phyloP scores from a whole-genome alignment of 2,113 vertebrate species.

The Lycaon pictus region DNA sequence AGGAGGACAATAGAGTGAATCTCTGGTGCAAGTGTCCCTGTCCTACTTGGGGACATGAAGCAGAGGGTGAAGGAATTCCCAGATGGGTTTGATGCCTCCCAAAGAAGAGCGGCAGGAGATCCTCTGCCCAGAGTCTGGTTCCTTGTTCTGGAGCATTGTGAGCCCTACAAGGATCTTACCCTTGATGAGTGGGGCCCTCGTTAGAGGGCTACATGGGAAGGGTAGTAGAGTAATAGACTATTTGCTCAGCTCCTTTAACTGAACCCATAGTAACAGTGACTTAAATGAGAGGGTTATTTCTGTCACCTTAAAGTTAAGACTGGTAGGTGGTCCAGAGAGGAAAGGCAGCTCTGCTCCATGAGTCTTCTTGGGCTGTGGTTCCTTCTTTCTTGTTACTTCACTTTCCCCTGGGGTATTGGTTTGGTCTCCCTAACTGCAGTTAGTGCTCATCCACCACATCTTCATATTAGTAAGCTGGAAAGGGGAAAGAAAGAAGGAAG shows the following conservation, averaged over 20 bases:
- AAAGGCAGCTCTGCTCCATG: not conserved
- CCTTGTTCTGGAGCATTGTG: not conserved
- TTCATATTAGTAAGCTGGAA: not conserved
- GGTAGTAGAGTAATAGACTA: not conserved
- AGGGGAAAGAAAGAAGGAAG: not conserved
- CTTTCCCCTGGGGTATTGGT: too few species aligned
- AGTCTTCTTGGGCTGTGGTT: too few species aligned
- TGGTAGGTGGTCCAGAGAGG: not conserved
- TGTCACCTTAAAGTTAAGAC: not conserved
- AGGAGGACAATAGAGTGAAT: not conserved
- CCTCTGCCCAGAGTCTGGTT: not conserved
- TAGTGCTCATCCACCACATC: not conserved
- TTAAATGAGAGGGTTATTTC: slow-evolving; percentile 4
- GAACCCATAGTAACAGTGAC: not conserved
- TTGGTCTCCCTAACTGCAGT: not conserved
- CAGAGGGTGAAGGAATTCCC: not conserved
- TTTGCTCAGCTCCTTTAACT: slow-evolving; percentile 20
- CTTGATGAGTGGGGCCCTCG: not conserved
- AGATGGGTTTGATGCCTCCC: not conserved
- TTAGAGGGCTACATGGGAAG: not conserved
- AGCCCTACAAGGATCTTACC: not conserved
- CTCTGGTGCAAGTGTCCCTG: not conserved
- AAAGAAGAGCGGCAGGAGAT: not conserved
- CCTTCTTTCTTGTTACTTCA: not conserved
- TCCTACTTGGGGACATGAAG: not conserved